phyloP scores from a whole-genome alignment of 2,113 vertebrate species.

The Sinocyclocheilus maitianheensis region DNA sequence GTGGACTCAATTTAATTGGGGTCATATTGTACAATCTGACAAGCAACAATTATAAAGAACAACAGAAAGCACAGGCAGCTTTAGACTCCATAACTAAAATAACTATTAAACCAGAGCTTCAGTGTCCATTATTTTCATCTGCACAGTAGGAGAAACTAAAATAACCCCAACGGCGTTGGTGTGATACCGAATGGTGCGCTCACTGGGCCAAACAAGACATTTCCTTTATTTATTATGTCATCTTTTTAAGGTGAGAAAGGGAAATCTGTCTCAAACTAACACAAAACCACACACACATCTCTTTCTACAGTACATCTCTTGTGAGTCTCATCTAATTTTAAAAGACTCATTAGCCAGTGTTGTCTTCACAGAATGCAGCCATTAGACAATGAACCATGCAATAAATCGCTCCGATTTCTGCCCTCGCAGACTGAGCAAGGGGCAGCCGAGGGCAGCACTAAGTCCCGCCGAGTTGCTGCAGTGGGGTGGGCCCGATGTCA shows the following conservation, averaged over 20 bases:
- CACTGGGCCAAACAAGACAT: neutral
- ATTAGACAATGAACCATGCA: constrained; percentile 40
- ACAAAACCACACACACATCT: constrained; percentile 66
- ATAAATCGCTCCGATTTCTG: constrained; percentile 52
- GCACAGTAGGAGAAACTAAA: too few relatives aligned
- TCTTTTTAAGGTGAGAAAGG: neutral
- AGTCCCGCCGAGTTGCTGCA: constrained; percentile 27
- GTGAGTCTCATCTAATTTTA: constrained; percentile 64
- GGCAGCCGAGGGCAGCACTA: constrained; percentile 12
- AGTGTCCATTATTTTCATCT: too few relatives aligned
- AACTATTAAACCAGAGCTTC: too few relatives aligned
- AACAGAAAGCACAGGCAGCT: too few relatives aligned
- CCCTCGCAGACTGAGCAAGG: constrained; percentile 19
- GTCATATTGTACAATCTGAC: neutral
- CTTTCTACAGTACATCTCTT: constrained; percentile 54
- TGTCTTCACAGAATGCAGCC: neutral
- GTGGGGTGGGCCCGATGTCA: constrained; percentile 2
- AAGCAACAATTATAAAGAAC: neutral
- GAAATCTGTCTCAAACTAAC: constrained; percentile 33
- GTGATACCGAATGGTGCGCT: too few relatives aligned
- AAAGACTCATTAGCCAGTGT: constrained; percentile 62
- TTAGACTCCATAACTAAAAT: too few relatives aligned
- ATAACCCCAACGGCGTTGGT: too few relatives aligned
- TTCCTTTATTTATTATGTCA: neutral
- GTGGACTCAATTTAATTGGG: too few relatives aligned